Evolutionary conservation across 2,113 vertebrate species (phyloP), one percentile per base, ranked within the genome.

Genomic region (Heptranchias perlo): DNA sequence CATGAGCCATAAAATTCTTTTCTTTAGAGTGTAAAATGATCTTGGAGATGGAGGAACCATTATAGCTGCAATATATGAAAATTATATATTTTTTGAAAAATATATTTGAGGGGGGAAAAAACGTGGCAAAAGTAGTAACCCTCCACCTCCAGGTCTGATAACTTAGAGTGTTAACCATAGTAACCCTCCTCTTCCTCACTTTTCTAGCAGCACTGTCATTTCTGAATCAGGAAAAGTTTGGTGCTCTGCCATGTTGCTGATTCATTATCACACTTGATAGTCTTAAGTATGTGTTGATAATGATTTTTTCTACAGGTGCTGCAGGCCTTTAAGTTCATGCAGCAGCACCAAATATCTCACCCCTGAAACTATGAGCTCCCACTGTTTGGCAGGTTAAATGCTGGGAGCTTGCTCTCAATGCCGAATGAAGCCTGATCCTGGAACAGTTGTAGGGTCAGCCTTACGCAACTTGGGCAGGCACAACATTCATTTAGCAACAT

Each of bases 1-100:
- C 16, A 52, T 95, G 94, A 95, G 47, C 64, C 94, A 95, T 44
- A 94, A 94, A 94, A 94, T 94, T 65, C 44, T 94, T 94, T 94
- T 94, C n/a, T 94, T 65, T 65, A 25, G n/a, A 64, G 61, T 94
- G 92, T 94, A 94, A 94, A 49, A 94, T 67, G 61, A 94, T 49
- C 44, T 52, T 49, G 0, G 65, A 49, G 39, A 95, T 94, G 62
- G 44, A 69, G 47, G 65, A 14, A 95, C 39, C 21, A 62, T 69
- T 95, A 67, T 28, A 69, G 28, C 25, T 95, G 47, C 18, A 16
- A 49, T 28, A 69, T 52, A 69, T 69, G 52, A 95, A 95, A 69
- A 69, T 69, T 13, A 49, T 13, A 73, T 65, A 25, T n/a, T 25
- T 52, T 95, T 49, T 73, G 23, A 14, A 95, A 95, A 94, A 64